Evolutionary conservation across 2,113 vertebrate species (phyloP).

Genomic region (Petromus typicus): DNA sequence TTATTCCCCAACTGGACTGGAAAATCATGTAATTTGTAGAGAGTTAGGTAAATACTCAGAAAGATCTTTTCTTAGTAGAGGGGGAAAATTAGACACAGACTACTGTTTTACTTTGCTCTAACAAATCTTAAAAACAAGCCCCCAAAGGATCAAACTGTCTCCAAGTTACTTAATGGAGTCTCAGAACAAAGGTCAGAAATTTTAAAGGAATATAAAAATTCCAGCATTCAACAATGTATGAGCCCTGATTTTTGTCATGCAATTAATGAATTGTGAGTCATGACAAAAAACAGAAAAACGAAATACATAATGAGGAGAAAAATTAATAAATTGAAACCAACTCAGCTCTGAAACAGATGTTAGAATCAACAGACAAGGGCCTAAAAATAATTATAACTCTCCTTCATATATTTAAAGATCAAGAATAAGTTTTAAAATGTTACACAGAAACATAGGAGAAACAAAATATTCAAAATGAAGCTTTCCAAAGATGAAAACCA

Average conservation of each 20-base stretch:
- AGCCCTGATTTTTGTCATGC: slow-evolving; percentile 49
- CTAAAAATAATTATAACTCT: slow-evolving; percentile 46
- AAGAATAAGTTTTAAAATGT: slow-evolving; percentile 18
- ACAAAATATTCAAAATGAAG: background rate
- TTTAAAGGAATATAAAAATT: slow-evolving; percentile 50
- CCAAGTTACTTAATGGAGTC: slow-evolving; percentile 53
- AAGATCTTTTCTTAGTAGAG: slow-evolving; percentile 13
- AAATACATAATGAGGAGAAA: slow-evolving; percentile 54
- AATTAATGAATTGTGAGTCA: slow-evolving; percentile 47
- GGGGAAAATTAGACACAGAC: background rate
- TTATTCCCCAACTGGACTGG: background rate
- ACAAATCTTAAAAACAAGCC: slow-evolving; percentile 60
- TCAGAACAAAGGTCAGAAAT: slow-evolving; percentile 49
- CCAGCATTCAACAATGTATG: background rate
- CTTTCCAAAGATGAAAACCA: slow-evolving; percentile 18
- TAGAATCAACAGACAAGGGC: slow-evolving; percentile 4
- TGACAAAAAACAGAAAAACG: slow-evolving; percentile 48
- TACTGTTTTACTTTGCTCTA: slow-evolving; percentile 23
- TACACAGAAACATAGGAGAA: background rate
- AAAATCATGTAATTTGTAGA: slow-evolving; percentile 43
- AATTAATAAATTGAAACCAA: slow-evolving; percentile 55
- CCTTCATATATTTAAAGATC: background rate
- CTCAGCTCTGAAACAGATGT: slow-evolving; percentile 32
- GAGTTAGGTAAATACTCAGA: slow-evolving; percentile 29
- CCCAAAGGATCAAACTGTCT: slow-evolving; percentile 49